Conservation (phyloP, 2,888 invertebrate genomes). For the Tuta absoluta region DNA sequence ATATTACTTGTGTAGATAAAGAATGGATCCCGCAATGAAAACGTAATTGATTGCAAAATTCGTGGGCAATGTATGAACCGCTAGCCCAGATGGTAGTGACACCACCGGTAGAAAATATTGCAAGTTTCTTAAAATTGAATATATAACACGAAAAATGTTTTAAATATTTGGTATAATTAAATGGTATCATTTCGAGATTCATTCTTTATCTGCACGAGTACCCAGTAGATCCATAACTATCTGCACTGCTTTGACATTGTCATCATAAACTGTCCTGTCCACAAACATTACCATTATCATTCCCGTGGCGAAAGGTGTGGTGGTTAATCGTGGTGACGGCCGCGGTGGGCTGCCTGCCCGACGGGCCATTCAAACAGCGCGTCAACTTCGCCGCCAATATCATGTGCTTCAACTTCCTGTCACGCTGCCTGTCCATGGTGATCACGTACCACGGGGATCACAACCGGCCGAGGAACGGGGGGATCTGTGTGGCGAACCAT, state of each 20-base stretch:
- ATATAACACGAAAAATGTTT: too few species aligned
- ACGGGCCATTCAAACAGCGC: conserved; percentile 88
- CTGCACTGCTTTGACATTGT: background rate
- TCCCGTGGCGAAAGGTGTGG: conserved; percentile 83
- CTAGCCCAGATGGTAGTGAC: too few species aligned
- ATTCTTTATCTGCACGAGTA: too few species aligned
- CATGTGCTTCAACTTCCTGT: conserved; percentile 95
- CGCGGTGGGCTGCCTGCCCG: conserved; percentile 90
- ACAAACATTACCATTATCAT: background rate
- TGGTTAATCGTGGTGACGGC: conserved; percentile 94
- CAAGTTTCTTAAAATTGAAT: too few species aligned
- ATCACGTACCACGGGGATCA: conserved; percentile 93
- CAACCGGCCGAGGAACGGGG: conserved; percentile 89
- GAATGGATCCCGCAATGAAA: too few species aligned
- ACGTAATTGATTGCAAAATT: too few species aligned
- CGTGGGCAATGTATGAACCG: too few species aligned
- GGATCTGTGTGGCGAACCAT: conserved; percentile 99
- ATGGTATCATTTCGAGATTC: too few species aligned
- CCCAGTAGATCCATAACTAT: too few species aligned
- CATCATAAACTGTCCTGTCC: background rate
- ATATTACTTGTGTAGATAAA: too few species aligned
- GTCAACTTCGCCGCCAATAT: conserved; percentile 90
- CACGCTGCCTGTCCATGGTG: conserved; percentile 94
- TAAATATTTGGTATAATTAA: too few species aligned
- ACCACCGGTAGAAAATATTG: too few species aligned